These are phyloP conservation scores for Calephelis virginiensis DNA, from an alignment of 1,140 invertebrate species.

Conservation along the genomic window DNA sequence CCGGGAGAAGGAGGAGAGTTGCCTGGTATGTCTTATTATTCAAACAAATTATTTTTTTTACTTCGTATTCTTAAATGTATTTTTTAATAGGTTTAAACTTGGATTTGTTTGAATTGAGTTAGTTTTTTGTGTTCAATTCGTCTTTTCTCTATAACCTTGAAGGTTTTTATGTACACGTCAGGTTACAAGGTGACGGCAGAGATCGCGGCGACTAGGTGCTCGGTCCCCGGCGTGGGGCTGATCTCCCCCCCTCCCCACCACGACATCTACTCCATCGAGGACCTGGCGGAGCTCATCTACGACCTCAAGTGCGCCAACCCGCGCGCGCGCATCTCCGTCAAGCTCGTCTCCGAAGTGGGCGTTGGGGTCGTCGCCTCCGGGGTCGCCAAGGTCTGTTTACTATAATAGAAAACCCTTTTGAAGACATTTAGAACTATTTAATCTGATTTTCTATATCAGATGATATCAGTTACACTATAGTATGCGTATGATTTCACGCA, in stretches of 20 bases:
- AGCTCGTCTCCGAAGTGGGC: conserved; percentile 98
- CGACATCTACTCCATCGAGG: conserved; percentile 99
- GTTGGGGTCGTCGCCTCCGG: conserved; percentile 98
- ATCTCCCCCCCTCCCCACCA: conserved; percentile 99
- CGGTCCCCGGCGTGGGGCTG: conserved; percentile 97
- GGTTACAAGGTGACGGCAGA: conserved; percentile 92
- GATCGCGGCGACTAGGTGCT: conserved; percentile 96
- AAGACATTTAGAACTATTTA: not conserved
- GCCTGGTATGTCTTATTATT: conserved; percentile 84
- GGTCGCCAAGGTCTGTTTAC: conserved; percentile 90
- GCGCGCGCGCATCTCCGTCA: conserved; percentile 96
- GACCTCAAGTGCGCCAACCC: conserved; percentile 99
- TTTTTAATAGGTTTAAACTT: too few species aligned
- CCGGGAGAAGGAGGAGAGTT: conserved; percentile 97
- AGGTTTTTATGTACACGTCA: conserved; percentile 23
- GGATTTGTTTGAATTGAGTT: too few species aligned
- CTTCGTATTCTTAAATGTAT: not conserved
- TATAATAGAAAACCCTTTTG: too few species aligned
- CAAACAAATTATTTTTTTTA: conserved; percentile 6
- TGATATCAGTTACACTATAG: too few species aligned
- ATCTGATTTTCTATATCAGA: too few species aligned
- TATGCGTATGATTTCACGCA: too few species aligned
- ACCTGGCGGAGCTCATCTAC: conserved; percentile 98
- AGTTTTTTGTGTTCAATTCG: too few species aligned
- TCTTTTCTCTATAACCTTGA: too few species aligned